Base-by-base conservation (phyloP, 1,140 invertebrate genomes). In the Chionoecetes opilio region DNA sequence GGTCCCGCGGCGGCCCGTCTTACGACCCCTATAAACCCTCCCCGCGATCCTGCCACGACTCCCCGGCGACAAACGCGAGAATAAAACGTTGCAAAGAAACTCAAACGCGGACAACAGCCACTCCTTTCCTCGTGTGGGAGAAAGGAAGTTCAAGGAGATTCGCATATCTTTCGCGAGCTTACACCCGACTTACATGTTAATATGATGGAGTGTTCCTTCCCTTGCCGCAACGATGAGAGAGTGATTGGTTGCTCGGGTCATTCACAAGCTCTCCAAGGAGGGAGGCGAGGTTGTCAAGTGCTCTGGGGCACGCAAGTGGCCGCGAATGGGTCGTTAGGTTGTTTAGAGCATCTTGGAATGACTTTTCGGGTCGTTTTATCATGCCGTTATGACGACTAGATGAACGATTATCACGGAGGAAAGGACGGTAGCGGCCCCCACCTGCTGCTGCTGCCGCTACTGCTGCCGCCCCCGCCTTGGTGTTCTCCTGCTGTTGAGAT, bases 311-410 rank as follows among this genome's bases (percentile, higher is more conserved):
- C 94, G 94, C 94, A 95, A 95, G 94, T 95, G 94, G 94, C 94
- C 94, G 94, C 94, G 91, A 95, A 95, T 95, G 94, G 94, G 89
- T 75, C 94, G 94, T 95, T 92, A 95, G 94, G 94, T 95, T 92
- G 94, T 95, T 95, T 95, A 95, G 94, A 92, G 94, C 94, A 92
- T 95, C 94, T 90, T 95, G 94, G 94, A 95, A 95, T 95, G 94
- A 95, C 75, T 95, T 82, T 95, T 53, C 53, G 90, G 91, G 90
- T 29, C 90, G 91, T 95, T 95, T 95, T 95, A 95, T 92, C 94
- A 95, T 95, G 94, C 82, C 90, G 90, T 95, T 95, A 95, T 95
- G 90, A 95, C 92, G 94, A 84, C 82, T 87, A 84, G 94, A 95
- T 92, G 90, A 91, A 92, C 82, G 94, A 95, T 95, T 95, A 95